Conservation (phyloP, 2,888 invertebrate species). For the Tetragonisca angustula region DNA sequence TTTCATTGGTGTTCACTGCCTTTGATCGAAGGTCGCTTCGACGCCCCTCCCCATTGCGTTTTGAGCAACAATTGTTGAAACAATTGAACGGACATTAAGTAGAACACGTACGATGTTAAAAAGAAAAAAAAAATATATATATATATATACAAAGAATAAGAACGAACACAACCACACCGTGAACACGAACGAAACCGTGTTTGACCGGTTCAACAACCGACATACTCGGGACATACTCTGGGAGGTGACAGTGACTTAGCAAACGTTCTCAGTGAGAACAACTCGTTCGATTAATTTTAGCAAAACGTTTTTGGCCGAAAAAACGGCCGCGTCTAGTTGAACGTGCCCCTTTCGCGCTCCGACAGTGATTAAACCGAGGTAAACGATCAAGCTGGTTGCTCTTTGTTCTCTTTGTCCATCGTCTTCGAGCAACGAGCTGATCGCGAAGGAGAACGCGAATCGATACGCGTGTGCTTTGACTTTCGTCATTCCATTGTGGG, state of each 20-base stretch:
- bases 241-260: slow-evolving; percentile 16
- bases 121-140: background rate
- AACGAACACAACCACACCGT: background rate
- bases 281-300: slow-evolving; percentile 32
- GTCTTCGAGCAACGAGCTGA: background rate
- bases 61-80: background rate
- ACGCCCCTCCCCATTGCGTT: slow-evolving; percentile 4
- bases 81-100: slow-evolving; percentile 4
- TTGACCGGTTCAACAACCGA: background rate
- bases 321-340: slow-evolving; percentile 17
- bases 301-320: slow-evolving; percentile 11
- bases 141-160: background rate
- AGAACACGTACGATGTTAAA: background rate
- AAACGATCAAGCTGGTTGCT: too few species aligned
- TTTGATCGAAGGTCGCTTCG: slow-evolving; percentile 74
- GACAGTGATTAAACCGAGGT: background rate
- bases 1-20: slow-evolving; percentile 76
- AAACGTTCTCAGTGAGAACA: slow-evolving; percentile 47
- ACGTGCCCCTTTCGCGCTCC: background rate
- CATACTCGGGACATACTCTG: background rate
- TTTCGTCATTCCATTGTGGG: background rate
- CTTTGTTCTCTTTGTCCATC: too few species aligned
- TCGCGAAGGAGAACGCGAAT: background rate
- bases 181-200: background rate
- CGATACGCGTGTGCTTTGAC: background rate